phyloP scores from a whole-genome alignment of 2,888 invertebrate genomes.

The Julus scandinavius region DNA sequence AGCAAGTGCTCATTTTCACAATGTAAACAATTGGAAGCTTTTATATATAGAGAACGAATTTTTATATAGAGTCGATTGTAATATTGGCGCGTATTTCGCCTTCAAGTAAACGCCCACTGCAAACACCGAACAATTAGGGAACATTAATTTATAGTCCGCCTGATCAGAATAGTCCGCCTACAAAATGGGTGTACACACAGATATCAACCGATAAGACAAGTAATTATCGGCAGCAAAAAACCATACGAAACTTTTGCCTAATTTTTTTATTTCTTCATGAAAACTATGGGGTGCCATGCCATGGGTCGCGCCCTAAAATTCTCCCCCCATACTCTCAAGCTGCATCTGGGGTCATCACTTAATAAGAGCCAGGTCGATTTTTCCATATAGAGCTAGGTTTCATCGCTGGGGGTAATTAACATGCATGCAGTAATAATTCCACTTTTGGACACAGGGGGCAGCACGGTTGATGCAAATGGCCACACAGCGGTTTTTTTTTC shows the following conservation, averaged over 20 bases:
- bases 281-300: neutral
- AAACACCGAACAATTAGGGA: conserved; percentile 17
- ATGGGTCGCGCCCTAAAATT: neutral
- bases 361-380: neutral
- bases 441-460: neutral
- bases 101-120: neutral
- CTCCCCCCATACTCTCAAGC: neutral
- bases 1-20: too few relatives aligned
- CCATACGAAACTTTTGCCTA: too few relatives aligned
- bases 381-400: neutral
- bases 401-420: neutral
- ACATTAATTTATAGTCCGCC: neutral
- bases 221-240: neutral
- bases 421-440: too few relatives aligned
- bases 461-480: neutral
- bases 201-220: neutral
- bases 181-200: conserved; percentile 13
- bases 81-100: conserved; percentile 2
- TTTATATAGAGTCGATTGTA: neutral
- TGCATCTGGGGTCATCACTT: neutral
- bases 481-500: neutral
- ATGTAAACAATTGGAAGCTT: too few relatives aligned
- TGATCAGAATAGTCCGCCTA: neutral
- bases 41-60: too few relatives aligned
- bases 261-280: neutral